phyloP scores from a whole-genome alignment of 2,888 invertebrate species.

The Polymixis flavicincta region DNA sequence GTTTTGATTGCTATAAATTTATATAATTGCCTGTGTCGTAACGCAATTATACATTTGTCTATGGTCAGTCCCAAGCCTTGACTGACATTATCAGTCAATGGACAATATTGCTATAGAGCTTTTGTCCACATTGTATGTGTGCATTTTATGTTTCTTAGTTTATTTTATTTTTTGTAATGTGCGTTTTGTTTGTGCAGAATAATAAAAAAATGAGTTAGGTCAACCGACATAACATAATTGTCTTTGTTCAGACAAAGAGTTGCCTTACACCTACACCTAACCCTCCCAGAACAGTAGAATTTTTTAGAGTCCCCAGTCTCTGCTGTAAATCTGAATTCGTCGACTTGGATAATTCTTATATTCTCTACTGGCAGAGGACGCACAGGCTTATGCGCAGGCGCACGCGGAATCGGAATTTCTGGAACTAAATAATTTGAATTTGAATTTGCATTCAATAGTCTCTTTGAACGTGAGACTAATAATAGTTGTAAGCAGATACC shows the following conservation, averaged over 20 bases:
- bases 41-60: too few relatives aligned
- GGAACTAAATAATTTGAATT: slow-evolving; percentile 11
- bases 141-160: too few relatives aligned
- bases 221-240: slow-evolving; percentile 25
- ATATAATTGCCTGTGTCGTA: too few relatives aligned
- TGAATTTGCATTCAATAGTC: background rate
- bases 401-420: background rate
- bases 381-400: background rate
- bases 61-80: too few relatives aligned
- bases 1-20: too few relatives aligned
- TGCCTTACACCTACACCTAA: slow-evolving; percentile 32
- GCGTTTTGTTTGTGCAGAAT: too few relatives aligned
- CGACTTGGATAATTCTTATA: slow-evolving; percentile 38
- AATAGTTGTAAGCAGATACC: background rate
- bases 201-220: too few relatives aligned
- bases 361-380: slow-evolving; percentile 10
- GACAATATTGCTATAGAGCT: too few relatives aligned
- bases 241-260: slow-evolving; percentile 38
- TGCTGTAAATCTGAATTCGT: slow-evolving; percentile 28
- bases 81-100: too few relatives aligned
- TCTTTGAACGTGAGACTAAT: background rate
- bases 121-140: too few relatives aligned
- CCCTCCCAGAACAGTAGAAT: slow-evolving; percentile 36
- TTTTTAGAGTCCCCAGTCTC: slow-evolving; percentile 1
- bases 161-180: too few relatives aligned